Conservation (phyloP, 2,113 vertebrate genomes). For the Ivindomyrus marchei region DNA sequence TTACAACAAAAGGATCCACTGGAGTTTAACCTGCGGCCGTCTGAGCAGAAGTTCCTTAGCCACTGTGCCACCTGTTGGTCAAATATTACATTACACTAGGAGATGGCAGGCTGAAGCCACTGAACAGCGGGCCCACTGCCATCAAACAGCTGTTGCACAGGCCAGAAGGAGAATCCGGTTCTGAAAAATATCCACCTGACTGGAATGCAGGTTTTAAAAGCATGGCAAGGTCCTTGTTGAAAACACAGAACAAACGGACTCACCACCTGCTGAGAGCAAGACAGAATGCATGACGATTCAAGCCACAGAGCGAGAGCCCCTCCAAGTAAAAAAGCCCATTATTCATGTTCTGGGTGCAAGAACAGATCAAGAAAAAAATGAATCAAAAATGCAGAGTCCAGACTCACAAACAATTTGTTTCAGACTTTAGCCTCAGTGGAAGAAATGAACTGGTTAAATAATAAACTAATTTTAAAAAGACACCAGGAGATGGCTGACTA, state of each 20-base stretch:
- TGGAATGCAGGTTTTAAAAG: background rate
- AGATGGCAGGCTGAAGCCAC: background rate
- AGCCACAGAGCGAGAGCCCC: background rate
- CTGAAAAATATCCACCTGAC: background rate
- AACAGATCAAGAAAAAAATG: background rate
- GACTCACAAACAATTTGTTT: constrained; percentile 30
- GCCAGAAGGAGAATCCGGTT: background rate
- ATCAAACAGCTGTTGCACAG: background rate
- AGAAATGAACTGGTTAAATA: background rate
- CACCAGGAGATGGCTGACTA: background rate
- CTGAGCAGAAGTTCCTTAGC: background rate
- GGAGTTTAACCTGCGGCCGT: background rate
- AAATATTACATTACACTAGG: background rate
- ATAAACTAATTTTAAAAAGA: background rate
- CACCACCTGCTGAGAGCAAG: background rate
- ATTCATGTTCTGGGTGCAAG: background rate
- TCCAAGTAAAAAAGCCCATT: background rate
- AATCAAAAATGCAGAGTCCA: background rate
- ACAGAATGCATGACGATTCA: background rate
- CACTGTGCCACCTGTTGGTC: background rate
- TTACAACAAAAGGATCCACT: background rate
- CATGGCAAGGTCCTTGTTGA: background rate
- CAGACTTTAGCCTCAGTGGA: background rate
- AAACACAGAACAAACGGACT: background rate
- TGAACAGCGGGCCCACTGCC: background rate